phyloP scores from a whole-genome alignment of 2,888 invertebrate genomes.

The Hirtodrosophila histrioides region DNA sequence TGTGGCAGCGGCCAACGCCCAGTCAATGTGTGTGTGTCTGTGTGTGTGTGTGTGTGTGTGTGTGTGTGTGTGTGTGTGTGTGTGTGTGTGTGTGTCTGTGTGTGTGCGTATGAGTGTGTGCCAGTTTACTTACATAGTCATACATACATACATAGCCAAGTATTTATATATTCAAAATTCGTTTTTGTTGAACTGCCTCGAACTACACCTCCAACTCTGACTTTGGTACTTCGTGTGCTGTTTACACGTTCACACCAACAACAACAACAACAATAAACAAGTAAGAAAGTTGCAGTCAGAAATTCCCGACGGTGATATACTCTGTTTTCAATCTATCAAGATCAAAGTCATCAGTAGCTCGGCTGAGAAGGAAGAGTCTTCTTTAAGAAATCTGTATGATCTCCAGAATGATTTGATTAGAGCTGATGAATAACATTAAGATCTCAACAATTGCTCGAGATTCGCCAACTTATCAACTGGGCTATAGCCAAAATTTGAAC shows the following conservation, averaged over 20 bases:
- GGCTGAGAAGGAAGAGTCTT: too few species aligned
- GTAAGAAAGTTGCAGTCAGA: too few species aligned
- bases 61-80: conserved; percentile 1
- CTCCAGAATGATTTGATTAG: too few species aligned
- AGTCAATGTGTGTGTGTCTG: conserved; percentile 7
- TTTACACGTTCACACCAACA: conserved; percentile 48
- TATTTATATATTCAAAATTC: conserved; percentile 66
- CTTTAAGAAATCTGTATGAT: too few species aligned
- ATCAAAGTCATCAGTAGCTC: too few species aligned
- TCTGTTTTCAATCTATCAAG: too few species aligned
- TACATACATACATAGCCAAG: conserved; percentile 39
- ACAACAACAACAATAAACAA: conserved; percentile 20
- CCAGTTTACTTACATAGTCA: not conserved
- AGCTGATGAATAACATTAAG: too few species aligned
- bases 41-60: not conserved
- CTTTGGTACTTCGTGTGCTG: conserved; percentile 31
- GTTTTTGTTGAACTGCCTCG: conserved; percentile 26
- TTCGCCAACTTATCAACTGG: too few species aligned
- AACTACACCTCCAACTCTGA: conserved; percentile 18
- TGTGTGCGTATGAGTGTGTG: conserved; percentile 2
- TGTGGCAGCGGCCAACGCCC: conserved; percentile 47
- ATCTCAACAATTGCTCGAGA: too few species aligned
- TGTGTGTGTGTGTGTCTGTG: conserved; percentile 2
- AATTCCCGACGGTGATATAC: too few species aligned
- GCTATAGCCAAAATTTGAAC: too few species aligned